Base-by-base conservation (phyloP, 2,888 invertebrate species). In the Hydroisotoma schaefferi region DNA sequence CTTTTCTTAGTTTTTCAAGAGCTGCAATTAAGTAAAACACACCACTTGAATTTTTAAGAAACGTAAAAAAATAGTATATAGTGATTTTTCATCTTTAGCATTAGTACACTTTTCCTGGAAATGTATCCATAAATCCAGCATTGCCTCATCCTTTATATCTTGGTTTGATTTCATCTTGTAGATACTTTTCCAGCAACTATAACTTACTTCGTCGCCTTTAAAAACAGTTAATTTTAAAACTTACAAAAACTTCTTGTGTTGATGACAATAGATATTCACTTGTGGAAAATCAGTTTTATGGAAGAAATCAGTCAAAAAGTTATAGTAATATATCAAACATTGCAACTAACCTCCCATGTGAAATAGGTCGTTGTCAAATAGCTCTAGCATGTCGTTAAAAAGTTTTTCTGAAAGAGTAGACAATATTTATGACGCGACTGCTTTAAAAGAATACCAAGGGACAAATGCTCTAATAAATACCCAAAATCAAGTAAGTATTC, bases 371-470 rank as follows among this genome's bases (percentile, higher is more conserved):
- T 65, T 46, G 12, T 72, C 67, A 75, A 88, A 88, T 46, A 83
- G 80, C 0, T 83, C 83, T 22, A 87, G 78, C 86, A 90, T 87
- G 70, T 90, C 90, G 0, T 77, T 77, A 75, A 88, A 90, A 52
- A 91, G 78, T 18, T 70, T 57, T 64, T 85, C 86, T 59, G 33
- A 22, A 38, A n/a, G n/a, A n/a, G n/a, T n/a, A n/a, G n/a, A n/a
- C n/a, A n/a, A n/a, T n/a, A n/a, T n/a, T n/a, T n/a, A n/a, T n/a
- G n/a, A n/a, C n/a, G n/a, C n/a, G n/a, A n/a, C n/a, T n/a, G n/a
- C n/a, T n/a, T n/a, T n/a, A n/a, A n/a, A n/a, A n/a, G n/a, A n/a
- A n/a, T n/a, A n/a, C n/a, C n/a, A n/a, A n/a, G n/a, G n/a, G n/a
- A n/a, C n/a, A n/a, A n/a, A n/a, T n/a, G n/a, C n/a, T n/a, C 91